phyloP scores from a whole-genome alignment of 2,113 vertebrate species.

The Corynorhinus townsendii region DNA sequence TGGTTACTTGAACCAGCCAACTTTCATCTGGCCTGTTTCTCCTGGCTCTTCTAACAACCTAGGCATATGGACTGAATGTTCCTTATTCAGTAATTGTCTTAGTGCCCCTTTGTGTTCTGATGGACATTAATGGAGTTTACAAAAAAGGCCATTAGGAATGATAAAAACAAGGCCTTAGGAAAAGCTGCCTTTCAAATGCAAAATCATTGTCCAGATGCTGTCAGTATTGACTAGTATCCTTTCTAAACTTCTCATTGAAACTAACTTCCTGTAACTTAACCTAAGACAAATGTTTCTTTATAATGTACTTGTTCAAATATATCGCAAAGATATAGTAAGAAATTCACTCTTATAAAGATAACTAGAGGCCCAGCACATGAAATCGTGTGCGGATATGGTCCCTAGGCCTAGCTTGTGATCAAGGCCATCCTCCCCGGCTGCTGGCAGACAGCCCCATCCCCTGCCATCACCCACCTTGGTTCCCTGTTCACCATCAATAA shows the following conservation, averaged over 20 bases:
- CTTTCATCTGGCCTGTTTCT: background rate
- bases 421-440: no score
- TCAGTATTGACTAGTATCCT: background rate
- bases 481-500: rapidly evolving
- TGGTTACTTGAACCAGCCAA: background rate
- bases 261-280: background rate
- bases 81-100: background rate
- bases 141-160: background rate
- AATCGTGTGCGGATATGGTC: rapidly evolving
- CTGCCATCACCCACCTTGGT: no score
- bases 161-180: background rate
- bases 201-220: background rate
- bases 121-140: background rate
- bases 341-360: background rate
- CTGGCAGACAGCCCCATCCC: no score
- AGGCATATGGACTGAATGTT: background rate
- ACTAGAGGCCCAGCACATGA: no score
- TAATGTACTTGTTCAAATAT: background rate
- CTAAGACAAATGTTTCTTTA: background rate
- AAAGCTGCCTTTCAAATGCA: background rate
- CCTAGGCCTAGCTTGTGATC: no score
- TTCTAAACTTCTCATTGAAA: background rate
- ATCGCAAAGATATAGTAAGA: background rate
- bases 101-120: background rate
- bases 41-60: background rate